Conservation (phyloP, 2,113 vertebrate genomes). For the Pseudois nayaur region DNA sequence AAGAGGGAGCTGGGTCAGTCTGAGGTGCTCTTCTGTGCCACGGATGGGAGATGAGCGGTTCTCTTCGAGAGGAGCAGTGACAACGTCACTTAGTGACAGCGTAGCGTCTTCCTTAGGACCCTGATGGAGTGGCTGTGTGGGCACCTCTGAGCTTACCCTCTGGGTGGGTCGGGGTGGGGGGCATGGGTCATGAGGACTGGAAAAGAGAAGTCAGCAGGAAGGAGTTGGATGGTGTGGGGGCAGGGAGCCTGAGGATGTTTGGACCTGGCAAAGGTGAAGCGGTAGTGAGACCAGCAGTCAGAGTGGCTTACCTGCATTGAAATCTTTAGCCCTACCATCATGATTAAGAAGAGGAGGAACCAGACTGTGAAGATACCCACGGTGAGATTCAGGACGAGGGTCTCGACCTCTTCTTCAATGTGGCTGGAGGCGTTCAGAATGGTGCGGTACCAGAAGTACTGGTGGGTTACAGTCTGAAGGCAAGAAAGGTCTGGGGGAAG, state of each 20-base stretch:
- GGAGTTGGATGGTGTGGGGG: rapidly evolving
- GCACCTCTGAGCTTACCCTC: not conserved
- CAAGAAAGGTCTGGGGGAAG: not conserved
- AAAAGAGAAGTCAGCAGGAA: not conserved
- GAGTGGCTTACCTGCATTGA: not conserved
- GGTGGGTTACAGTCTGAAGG: not conserved
- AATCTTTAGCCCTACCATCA: not conserved
- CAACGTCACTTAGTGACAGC: no score
- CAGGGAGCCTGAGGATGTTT: not conserved
- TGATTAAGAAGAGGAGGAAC: not conserved
- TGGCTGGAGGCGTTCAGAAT: not conserved
- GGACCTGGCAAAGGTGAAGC: not conserved
- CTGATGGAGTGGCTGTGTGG: not conserved
- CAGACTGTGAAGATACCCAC: not conserved
- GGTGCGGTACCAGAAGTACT: conserved; percentile 52
- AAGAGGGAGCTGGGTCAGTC: not conserved
- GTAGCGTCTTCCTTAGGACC: not conserved
- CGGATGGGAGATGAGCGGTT: not conserved
- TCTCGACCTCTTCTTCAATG: not conserved
- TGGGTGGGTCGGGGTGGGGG: not conserved
- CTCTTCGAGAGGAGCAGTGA: not conserved
- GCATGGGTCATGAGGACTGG: not conserved
- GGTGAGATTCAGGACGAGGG: not conserved
- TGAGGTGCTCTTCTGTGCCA: rapidly evolving
- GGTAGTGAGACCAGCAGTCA: rapidly evolving